Percentiles rank a stretch among this genome's conserved stretches.
Evolutionary conservation across 35 echinoderm and acorn worm species (phyloP).

Genomic region (Holothuria glaberrima): DNA sequence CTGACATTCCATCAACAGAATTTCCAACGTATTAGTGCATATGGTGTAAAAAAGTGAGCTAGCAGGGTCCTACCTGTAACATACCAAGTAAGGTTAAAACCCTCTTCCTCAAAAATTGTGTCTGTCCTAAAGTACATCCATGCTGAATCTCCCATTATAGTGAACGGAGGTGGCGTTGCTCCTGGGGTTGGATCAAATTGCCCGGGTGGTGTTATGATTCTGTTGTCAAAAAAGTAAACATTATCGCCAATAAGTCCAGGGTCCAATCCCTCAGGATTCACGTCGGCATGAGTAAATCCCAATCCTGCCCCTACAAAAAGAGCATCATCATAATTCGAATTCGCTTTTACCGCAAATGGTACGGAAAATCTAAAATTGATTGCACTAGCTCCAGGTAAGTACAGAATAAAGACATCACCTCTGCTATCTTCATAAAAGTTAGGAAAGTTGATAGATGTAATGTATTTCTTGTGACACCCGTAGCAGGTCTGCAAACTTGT

Average conservation of each 20-base stretch:
- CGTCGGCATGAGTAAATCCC: neutral
- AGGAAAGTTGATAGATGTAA: constrained; percentile 6
- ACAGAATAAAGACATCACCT: constrained; percentile 11
- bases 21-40: no score
- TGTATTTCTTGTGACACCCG: neutral
- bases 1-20: no score
- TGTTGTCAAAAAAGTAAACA: neutral
- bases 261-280: neutral
- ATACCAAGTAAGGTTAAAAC: neutral
- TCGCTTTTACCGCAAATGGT: neutral
- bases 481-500: neutral
- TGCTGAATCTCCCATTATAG: constrained; percentile 1
- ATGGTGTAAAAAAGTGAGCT: no score
- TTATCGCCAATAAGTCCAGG: neutral
- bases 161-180: neutral
- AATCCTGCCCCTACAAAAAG: constrained; percentile 5
- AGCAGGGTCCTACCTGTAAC: neutral
- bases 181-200: neutral
- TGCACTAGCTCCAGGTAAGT: neutral
- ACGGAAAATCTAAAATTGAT: neutral
- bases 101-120: neutral
- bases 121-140: constrained; percentile 25
- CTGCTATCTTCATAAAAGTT: neutral
- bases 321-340: neutral
- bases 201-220: neutral